A percentile compares a stretch with the other conserved stretches of the same genome.
These are phyloP conservation scores for Sceloporus undulatus DNA, from an alignment of 2,113 vertebrate species.

Conservation along the genomic window DNA sequence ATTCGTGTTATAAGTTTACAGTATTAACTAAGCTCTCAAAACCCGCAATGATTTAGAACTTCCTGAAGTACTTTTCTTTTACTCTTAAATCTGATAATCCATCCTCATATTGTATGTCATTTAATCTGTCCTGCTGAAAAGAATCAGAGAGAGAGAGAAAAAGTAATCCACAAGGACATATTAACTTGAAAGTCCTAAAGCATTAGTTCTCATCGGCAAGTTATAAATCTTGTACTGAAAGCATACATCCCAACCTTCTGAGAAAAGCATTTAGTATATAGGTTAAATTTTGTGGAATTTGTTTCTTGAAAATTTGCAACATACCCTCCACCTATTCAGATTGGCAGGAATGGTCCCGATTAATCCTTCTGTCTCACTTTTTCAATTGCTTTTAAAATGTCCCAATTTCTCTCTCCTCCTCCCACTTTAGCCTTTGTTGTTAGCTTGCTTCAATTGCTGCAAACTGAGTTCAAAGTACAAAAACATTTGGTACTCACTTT, in stretches of 20 bases:
- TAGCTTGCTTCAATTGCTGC: too few relatives aligned
- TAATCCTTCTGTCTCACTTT: too few relatives aligned
- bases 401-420: too few relatives aligned
- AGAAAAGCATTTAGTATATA: constrained; percentile 44
- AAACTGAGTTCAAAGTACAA: too few relatives aligned
- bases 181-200: constrained; percentile 78
- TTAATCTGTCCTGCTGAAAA: constrained; percentile 70
- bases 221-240: constrained; percentile 69
- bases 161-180: constrained; percentile 70
- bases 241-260: constrained; percentile 60
- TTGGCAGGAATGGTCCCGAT: too few relatives aligned
- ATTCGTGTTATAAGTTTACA: neutral
- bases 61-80: constrained; percentile 55
- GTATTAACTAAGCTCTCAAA: too few relatives aligned
- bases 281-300: too few relatives aligned
- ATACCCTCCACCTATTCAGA: too few relatives aligned
- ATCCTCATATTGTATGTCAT: constrained; percentile 56
- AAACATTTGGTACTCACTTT: too few relatives aligned
- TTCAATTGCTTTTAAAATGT: too few relatives aligned
- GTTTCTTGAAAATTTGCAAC: too few relatives aligned
- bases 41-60: constrained; percentile 47
- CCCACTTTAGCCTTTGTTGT: too few relatives aligned
- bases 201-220: constrained; percentile 67
- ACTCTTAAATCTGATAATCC: constrained; percentile 63
- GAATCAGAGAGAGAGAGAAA: constrained; percentile 67